Evolutionary conservation across 2,888 invertebrate genomes (phyloP), one percentile per base, ranked within the genome.

Genomic region (Diploptera punctata): DNA sequence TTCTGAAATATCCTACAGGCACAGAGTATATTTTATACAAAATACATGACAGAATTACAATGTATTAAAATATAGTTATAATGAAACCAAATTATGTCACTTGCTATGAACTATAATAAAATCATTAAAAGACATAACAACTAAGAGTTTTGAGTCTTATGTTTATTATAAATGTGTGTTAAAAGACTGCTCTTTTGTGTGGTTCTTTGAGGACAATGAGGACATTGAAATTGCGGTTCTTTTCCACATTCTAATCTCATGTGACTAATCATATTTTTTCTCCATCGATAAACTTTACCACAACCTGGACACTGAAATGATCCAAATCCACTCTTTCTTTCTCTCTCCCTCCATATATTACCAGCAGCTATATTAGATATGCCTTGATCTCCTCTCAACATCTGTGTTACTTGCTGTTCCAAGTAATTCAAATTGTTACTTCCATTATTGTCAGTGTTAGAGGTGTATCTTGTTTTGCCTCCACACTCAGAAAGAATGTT

Each of bases 251-350:
- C 79, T 62, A 78, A 78, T 54, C 79, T 77, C 67, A 78, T 77
- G 65, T 80, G 80, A 16, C 79, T 75, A 44, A 77, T 77, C 24
- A 81, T 74, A 61, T 77, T 77, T 13, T 77, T 75, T 33, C 78
- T 77, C 62, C 78, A 77, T 10, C 75, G 73, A 72, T 80, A 81
- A 49, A 76, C 75, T 7, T 79, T 76, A 18, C 79, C 78, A 71
- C 81, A 81, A 79, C 86, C 87, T 26, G 61, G 44, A 75, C 82
- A 82, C 61, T 77, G 70, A 75, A 76, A 75, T 13, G 29, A 44
- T 43, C 62, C 62, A 52, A 16, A 52, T 19, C 57, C 57, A 29
- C 26, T 10, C 18, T 16, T n/a, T 47, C 31, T 29, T 29, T n/a
- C 26, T 29, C 0, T n/a, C 26, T 9, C 13, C 13, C 16, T 5